phyloP scores from a whole-genome alignment of 2,888 invertebrate genomes.

The Phyllotreta cruciferae region DNA sequence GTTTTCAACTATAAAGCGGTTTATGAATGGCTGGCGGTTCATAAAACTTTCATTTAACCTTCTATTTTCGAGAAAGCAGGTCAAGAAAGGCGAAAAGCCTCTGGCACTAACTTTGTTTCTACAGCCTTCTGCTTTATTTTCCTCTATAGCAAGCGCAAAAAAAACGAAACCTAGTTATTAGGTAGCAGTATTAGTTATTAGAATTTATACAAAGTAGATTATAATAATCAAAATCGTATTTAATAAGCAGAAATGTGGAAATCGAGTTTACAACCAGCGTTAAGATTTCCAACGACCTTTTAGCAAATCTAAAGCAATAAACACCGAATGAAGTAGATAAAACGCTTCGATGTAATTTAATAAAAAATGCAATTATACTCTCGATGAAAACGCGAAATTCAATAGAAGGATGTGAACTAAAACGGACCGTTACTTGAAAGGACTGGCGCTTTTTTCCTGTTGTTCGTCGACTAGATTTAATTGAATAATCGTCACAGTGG shows the following conservation, averaged over 20 bases:
- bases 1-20: constrained; percentile 45
- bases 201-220: constrained; percentile 5
- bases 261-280: background rate
- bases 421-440: no score
- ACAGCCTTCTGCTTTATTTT: constrained; percentile 22
- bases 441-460: background rate
- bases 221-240: background rate
- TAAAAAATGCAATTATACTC: no score
- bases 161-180: background rate
- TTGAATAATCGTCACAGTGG: constrained; percentile 8
- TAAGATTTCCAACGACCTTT: no score
- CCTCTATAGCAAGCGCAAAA: background rate
- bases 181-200: background rate
- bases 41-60: constrained; percentile 46
- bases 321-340: no score
- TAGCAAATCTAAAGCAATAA: no score
- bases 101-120: constrained; percentile 37
- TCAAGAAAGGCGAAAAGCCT: constrained; percentile 38
- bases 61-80: constrained; percentile 40
- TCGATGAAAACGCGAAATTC: no score
- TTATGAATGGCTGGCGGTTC: constrained; percentile 44
- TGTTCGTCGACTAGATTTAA: constrained; percentile 8
- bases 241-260: background rate
- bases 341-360: no score
- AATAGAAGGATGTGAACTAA: no score